Conservation (phyloP, 2,888 invertebrate genomes). For the Acutogordius australiensis region DNA sequence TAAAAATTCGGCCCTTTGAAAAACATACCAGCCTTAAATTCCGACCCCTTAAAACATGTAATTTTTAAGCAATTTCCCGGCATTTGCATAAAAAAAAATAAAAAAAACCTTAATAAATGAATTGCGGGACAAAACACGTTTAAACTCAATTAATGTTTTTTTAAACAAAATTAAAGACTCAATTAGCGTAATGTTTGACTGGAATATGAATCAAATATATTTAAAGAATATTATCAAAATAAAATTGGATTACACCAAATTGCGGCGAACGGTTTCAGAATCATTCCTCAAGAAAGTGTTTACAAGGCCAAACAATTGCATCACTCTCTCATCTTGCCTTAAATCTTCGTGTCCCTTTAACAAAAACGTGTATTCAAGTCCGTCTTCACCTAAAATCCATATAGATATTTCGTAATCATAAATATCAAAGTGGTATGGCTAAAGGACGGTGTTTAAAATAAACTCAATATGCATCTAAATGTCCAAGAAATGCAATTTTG, state of each 20-base stretch:
- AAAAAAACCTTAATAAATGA: too few relatives aligned
- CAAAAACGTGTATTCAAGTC: slow-evolving; percentile 87
- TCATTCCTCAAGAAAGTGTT: slow-evolving; percentile 76
- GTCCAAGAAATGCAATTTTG: background rate
- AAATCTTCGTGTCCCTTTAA: slow-evolving; percentile 95
- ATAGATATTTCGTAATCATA: too few relatives aligned
- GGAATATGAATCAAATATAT: too few relatives aligned
- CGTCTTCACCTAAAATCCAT: slow-evolving; percentile 48
- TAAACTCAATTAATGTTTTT: too few relatives aligned
- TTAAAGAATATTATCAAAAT: background rate
- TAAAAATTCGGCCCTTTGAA: too few relatives aligned
- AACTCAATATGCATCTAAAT: background rate
- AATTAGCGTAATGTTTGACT: too few relatives aligned
- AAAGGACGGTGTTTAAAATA: slow-evolving; percentile 4
- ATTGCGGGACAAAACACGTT: too few relatives aligned
- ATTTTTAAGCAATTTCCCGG: too few relatives aligned
- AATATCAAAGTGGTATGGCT: background rate
- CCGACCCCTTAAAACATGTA: too few relatives aligned
- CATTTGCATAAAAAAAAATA: too few relatives aligned
- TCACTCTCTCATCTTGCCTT: slow-evolving; percentile 86
- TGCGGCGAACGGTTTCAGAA: slow-evolving; percentile 68
- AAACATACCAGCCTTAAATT: too few relatives aligned
- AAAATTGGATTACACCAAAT: slow-evolving; percentile 30
- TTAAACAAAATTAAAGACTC: too few relatives aligned
- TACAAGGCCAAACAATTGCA: slow-evolving; percentile 83